A percentile compares a stretch with the other conserved stretches of the same genome.
phyloP scores from a whole-genome alignment of 2,888 invertebrate genomes.

The Chesias legatella region DNA sequence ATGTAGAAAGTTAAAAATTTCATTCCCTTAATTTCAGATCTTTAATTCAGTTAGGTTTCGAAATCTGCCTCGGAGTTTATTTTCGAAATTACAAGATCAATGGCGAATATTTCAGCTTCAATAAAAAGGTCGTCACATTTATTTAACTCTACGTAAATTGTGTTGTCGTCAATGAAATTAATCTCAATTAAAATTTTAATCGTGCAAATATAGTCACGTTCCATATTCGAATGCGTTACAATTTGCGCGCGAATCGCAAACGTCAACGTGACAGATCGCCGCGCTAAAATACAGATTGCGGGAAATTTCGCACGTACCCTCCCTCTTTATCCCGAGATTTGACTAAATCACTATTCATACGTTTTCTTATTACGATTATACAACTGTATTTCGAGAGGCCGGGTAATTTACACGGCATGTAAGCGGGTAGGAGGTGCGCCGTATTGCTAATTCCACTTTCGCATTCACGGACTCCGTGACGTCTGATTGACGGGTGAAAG shows the following conservation, averaged over 20 bases:
- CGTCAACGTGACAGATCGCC: constrained; percentile 56
- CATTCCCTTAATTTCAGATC: too few species aligned
- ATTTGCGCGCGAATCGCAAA: constrained; percentile 44
- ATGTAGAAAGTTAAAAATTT: too few species aligned
- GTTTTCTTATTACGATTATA: constrained; percentile 45
- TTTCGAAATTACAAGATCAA: too few species aligned
- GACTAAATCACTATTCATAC: constrained; percentile 52
- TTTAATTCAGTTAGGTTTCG: too few species aligned
- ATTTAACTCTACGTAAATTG: too few species aligned
- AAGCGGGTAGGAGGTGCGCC: constrained; percentile 21
- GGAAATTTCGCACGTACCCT: constrained; percentile 47
- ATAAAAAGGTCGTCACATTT: too few species aligned
- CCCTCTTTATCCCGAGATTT: constrained; percentile 37
- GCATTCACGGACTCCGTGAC: constrained; percentile 51
- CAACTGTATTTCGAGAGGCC: constrained; percentile 25
- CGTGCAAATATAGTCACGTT: constrained; percentile 31
- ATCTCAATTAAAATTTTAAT: constrained; percentile 47
- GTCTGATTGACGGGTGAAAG: constrained; percentile 76
- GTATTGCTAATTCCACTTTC: constrained; percentile 50
- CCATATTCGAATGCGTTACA: constrained; percentile 28
- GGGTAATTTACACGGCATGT: constrained; percentile 42
- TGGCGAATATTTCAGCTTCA: too few species aligned
- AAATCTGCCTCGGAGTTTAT: too few species aligned
- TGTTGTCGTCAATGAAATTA: constrained; percentile 33
- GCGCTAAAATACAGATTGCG: constrained; percentile 58